Base-by-base conservation (phyloP, 2,113 vertebrate genomes). In the Guaruba guarouba region DNA sequence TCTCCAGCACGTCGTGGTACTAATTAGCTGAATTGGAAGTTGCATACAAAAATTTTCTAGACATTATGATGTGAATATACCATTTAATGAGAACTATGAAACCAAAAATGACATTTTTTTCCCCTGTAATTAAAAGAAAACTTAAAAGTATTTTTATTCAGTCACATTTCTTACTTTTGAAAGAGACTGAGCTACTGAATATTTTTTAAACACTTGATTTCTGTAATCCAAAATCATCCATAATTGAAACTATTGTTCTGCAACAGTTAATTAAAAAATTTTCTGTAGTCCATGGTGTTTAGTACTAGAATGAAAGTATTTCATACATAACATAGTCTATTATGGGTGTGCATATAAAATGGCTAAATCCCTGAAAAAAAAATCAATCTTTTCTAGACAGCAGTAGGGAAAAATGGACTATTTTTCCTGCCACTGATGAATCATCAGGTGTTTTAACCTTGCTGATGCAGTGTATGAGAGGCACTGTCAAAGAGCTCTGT, bases 71-170 rank as follows among this genome's bases (percentile, higher is more conserved):
- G 68, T 87, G 90, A 96, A 93, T 86, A 81, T 91, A 86, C 33
- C 75, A 86, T 92, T 95, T 96, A 95, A 94, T 88, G 93, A 96
- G 85, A 75, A 83, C 46, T 95, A 59, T 70, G 82, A 96, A 94
- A 51, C n/a, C 28, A 91, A 96, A 96, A 92, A 88, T 70, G 63
- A 85, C 82, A 90, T 10, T 44, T 91, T 91, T 66, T 23, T 13
- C 24, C 54, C 46, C 71, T 77, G 54, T 90, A 96, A 96, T 96
- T 96, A 95, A 94, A 91, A 77, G 16, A 88, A 91, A 90, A 66
- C 31, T 54, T 84, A 16, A 24, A 86, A 91, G 13, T 46, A 62
- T 88, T 94, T 96, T 90, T 85, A 89, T 88, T 85, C 74, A 78
- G 24, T 91, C 77, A 89, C 41, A 93, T 83, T 93, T 96, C 82